Base-by-base conservation (phyloP, 2,888 invertebrate genomes). In the Homarus gammarus region DNA sequence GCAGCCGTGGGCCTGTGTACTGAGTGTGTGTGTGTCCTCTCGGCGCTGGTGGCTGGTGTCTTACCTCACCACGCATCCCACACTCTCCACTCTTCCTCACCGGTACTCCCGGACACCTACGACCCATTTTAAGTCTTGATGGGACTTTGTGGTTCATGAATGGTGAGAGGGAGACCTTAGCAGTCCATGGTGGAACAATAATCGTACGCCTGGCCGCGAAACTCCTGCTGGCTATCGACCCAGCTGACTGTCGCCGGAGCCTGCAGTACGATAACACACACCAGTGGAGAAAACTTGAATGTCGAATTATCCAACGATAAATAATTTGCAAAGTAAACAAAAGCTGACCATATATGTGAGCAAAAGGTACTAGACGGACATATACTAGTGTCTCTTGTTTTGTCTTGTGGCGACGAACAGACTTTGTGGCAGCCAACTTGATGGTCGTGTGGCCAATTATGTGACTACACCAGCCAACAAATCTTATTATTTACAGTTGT, bases 101-200 rank as follows among this genome's bases (percentile, higher is more conserved):
- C 36, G 31, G n/a, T 36, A 10, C 27, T 38, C 75, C 75, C 22
- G 12, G 27, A 56, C 84, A 84, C 75, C 73, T 75, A 78, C 56
- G 15, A 33, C 56, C 18, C 78, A 56, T 33, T 22, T 33, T 40
- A 56, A 18, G 75, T n/a, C 51, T 27, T 40, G 75, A 36, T 73
- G 18, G 12, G 38, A 18, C 75, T 40, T 68, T 36, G 75, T 72
- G n/a, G 27, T 85, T 79, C 79, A 86, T 86, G 86, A 86, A 86
- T 86, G 86, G 77, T 38, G 86, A 44, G 85, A 31, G 33, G 44
- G 78, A 86, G 77, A 78, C 86, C 86, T 79, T 51, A 79, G 86
- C 61, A 85, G 36, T 70, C 75, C 77, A 56, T 73, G 31, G 75
- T 73, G 51, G 77, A 38, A 56, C 33, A 44, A 44, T 81, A 51